Percentiles rank a stretch among this genome's conserved stretches.
Evolutionary conservation across 1,140 invertebrate species (phyloP).

Genomic region (Plodia interpunctella): DNA sequence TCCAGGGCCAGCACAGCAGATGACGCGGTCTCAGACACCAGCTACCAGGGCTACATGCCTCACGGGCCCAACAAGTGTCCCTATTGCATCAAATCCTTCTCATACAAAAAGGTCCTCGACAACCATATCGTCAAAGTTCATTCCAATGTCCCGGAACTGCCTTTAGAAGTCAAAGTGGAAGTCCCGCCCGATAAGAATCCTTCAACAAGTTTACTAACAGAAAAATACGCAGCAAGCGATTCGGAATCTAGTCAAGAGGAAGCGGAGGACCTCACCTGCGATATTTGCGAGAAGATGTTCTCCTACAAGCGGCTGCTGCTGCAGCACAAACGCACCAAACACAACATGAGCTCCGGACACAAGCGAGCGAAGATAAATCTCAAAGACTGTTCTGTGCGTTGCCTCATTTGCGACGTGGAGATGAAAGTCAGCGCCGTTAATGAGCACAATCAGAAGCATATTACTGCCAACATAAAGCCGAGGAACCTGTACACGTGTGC

Average conservation of each 20-base stretch:
- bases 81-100: slow-evolving; percentile 61
- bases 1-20: slow-evolving; percentile 50
- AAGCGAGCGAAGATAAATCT: slow-evolving; percentile 60
- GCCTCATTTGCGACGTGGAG: slow-evolving; percentile 66
- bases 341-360: slow-evolving; percentile 54
- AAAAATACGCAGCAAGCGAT: slow-evolving; percentile 27
- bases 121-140: slow-evolving; percentile 47
- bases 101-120: slow-evolving; percentile 56
- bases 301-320: slow-evolving; percentile 55
- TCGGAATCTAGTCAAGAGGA: slow-evolving; percentile 53
- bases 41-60: slow-evolving; percentile 34
- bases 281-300: slow-evolving; percentile 67
- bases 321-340: slow-evolving; percentile 59
- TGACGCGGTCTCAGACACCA: slow-evolving; percentile 43
- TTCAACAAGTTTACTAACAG: slow-evolving; percentile 27
- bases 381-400: slow-evolving; percentile 62
- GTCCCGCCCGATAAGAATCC: slow-evolving; percentile 31
- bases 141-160: slow-evolving; percentile 10
- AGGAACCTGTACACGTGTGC: slow-evolving; percentile 68
- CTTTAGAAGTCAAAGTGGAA: slow-evolving; percentile 41
- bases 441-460: slow-evolving; percentile 68
- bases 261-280: slow-evolving; percentile 55
- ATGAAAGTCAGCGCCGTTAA: slow-evolving; percentile 66
- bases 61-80: slow-evolving; percentile 46
- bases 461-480: slow-evolving; percentile 58